These are phyloP conservation scores for Acanthosepion pharaonis DNA, from an alignment of 2,888 invertebrate species.

Conservation along the genomic window DNA sequence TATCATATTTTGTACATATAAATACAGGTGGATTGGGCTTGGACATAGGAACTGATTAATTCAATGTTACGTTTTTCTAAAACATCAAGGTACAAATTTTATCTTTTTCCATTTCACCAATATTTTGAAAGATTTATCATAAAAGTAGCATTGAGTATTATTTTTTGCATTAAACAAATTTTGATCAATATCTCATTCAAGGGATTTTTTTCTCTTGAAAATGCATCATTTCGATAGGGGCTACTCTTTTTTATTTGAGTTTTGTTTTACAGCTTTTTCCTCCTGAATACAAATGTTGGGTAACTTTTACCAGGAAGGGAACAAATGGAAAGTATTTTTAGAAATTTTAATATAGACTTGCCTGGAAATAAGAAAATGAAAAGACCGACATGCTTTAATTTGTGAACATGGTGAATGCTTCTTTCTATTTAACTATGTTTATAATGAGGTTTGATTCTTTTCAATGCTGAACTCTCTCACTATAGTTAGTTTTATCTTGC, in stretches of 20 bases:
- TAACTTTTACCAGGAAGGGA: neutral
- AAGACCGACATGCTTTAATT: neutral
- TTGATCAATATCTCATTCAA: neutral
- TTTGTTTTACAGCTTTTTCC: neutral
- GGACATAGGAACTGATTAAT: neutral
- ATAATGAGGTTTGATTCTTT: neutral
- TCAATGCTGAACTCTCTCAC: neutral
- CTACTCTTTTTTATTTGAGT: neutral
- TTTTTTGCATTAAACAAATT: neutral
- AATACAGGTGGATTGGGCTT: neutral
- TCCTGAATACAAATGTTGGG: neutral
- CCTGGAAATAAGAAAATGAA: neutral
- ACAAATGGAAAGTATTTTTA: neutral
- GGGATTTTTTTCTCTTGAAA: neutral
- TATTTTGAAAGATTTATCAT: neutral
- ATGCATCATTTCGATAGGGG: neutral
- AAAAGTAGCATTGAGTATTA: neutral
- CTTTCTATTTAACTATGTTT: neutral
- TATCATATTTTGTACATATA: too few relatives aligned
- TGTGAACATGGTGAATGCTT: neutral
- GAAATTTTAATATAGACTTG: neutral
- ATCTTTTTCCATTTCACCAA: too few relatives aligned
- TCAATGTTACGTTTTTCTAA: neutral
- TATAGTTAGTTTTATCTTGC: neutral
- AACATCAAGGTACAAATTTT: neutral